Base-by-base conservation (phyloP, 1,140 invertebrate genomes). In the Cotesia typhae region DNA sequence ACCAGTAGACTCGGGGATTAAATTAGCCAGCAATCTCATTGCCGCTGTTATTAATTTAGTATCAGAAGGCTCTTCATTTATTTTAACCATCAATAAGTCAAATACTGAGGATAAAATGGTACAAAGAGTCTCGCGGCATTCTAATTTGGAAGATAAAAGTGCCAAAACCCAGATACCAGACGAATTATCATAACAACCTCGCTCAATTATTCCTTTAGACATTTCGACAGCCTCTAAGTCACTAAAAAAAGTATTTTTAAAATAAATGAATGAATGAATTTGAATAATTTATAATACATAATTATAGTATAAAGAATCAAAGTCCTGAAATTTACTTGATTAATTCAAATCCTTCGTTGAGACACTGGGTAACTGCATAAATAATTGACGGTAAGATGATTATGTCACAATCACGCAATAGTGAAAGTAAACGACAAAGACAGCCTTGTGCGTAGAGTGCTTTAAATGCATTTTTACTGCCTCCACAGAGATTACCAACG, bases 401-500 rank as follows among this genome's bases (percentile, higher is more conserved):
- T 28, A 75, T 38, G 51, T 85, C 75, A 53, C 80, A 81, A 10
- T 82, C 74, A 1, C 67, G 52, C n/a, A 82, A 70, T 60, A 84
- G 69, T 35, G 76, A 81, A 59, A 79, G 76, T 52, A 87, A 75
- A 70, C 76, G 77, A 63, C 80, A 79, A 0, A 84, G 51, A 12
- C 80, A 83, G 28, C 77, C 78, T 73, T 86, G 84, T 6, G 81
- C 78, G 41, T 82, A 76, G n/a, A 87, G 53, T 67, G 80, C 78
- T 64, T 75, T 73, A 51, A 84, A 82, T 4, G 80, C 76, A 36
- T 79, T 81, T 6, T 70, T 14, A 41, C 78, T 83, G 41, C 78
- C 81, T 28, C 67, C 73, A 36, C 77, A 70, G 10, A 86, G 78
- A 75, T 87, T 87, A 73, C 85, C 85, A 35, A 87, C 82, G 37